These are phyloP conservation scores for Ophthalmolycus amberensis DNA, from an alignment of 2,113 vertebrate species.

Conservation along the genomic window DNA sequence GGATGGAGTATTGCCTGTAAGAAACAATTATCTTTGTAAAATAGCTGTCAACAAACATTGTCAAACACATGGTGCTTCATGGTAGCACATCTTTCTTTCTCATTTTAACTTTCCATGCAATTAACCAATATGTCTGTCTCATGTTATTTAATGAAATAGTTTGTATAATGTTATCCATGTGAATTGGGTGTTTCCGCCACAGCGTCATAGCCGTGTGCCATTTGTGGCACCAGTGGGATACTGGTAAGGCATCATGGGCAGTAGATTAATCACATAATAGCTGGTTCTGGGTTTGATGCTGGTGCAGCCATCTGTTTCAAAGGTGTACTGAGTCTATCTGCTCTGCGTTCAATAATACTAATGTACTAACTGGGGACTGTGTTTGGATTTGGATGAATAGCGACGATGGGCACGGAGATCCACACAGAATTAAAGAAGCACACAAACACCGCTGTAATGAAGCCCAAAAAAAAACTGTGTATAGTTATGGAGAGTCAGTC, in stretches of 20 bases:
- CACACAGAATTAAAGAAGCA: constrained; percentile 50
- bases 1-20: neutral
- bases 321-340: constrained; percentile 51
- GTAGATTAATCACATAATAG: constrained; percentile 26
- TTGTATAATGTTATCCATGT: neutral
- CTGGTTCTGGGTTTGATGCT: constrained; percentile 44
- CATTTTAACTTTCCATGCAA: neutral
- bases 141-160: neutral
- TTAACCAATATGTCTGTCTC: too few relatives aligned
- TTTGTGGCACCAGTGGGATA: constrained; percentile 4
- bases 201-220: neutral
- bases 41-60: neutral
- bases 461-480: constrained; percentile 61
- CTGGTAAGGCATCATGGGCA: constrained; percentile 16
- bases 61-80: neutral
- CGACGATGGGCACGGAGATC: constrained; percentile 34
- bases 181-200: neutral
- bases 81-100: neutral
- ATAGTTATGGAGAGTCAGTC: constrained; percentile 41
- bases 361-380: constrained; percentile 57
- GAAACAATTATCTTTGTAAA: neutral
- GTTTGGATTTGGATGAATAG: constrained; percentile 65
- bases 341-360: constrained; percentile 62
- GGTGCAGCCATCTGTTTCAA: constrained; percentile 65
- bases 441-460: constrained; percentile 46